Conservation (phyloP, 2,113 vertebrate species). For the Balaenoptera acutorostrata region DNA sequence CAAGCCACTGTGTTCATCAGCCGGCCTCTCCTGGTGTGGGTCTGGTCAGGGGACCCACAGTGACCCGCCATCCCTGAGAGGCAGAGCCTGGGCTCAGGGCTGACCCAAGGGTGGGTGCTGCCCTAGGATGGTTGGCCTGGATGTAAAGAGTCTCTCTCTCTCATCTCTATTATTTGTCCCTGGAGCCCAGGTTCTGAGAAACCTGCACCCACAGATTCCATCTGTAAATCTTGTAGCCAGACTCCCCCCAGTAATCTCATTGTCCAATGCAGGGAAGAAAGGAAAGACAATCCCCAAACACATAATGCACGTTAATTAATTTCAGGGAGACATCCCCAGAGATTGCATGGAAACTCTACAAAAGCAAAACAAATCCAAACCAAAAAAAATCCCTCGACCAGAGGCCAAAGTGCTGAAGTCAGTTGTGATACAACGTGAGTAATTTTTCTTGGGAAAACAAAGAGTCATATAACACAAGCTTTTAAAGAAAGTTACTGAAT, state of each 20-base stretch:
- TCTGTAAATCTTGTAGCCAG: neutral
- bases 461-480: neutral
- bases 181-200: neutral
- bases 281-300: conserved; percentile 59
- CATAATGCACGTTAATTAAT: conserved; percentile 29
- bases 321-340: conserved; percentile 45
- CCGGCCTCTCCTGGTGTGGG: neutral
- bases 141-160: neutral
- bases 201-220: too few species aligned
- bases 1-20: neutral
- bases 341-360: neutral
- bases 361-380: conserved; percentile 28
- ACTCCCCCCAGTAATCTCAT: neutral
- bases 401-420: conserved; percentile 16
- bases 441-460: conserved; percentile 40
- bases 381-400: neutral
- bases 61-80: neutral
- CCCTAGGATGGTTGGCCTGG: neutral
- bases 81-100: neutral
- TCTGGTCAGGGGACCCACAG: neutral
- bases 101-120: neutral
- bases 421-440: neutral
- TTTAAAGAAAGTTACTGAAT: conserved; percentile 32
- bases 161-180: neutral
- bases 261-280: neutral